These are phyloP conservation scores for Hucho hucho DNA, from an alignment of 2,113 vertebrate species.

Conservation along the genomic window DNA sequence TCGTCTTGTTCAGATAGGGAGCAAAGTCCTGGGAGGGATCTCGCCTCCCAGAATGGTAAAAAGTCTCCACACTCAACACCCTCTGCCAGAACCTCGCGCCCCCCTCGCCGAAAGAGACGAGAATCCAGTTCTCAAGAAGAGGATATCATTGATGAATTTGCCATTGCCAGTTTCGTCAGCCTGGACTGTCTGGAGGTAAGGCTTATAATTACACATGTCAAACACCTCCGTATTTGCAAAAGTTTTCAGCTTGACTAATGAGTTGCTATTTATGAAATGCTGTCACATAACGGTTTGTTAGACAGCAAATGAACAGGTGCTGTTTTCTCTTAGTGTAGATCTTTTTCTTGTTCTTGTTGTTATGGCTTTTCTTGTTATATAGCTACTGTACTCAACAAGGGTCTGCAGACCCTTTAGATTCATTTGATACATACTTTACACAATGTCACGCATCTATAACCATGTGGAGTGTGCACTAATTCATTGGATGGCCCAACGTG, in stretches of 20 bases:
- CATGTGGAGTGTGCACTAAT: too few species aligned
- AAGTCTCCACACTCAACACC: constrained; percentile 72
- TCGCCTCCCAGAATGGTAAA: constrained; percentile 74
- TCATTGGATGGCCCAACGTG: too few species aligned
- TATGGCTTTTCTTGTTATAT: background rate
- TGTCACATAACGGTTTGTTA: constrained; percentile 13
- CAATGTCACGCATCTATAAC: too few species aligned
- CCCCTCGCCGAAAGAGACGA: constrained; percentile 84
- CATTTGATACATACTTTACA: too few species aligned
- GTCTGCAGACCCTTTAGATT: too few species aligned
- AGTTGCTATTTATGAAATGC: constrained; percentile 32
- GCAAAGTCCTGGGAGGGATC: constrained; percentile 81
- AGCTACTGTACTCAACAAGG: too few species aligned
- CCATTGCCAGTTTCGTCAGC: constrained; percentile 91
- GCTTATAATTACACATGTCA: constrained; percentile 35
- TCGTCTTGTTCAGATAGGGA: constrained; percentile 88
- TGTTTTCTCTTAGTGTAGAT: background rate
- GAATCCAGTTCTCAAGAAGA: constrained; percentile 94
- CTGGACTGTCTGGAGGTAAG: constrained; percentile 91
- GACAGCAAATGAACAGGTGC: background rate
- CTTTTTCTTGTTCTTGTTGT: background rate
- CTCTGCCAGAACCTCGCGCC: constrained; percentile 67
- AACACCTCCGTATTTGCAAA: constrained; percentile 23
- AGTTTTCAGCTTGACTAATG: constrained; percentile 26
- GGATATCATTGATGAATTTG: constrained; percentile 96